Evolutionary conservation across 2,797 vertebrate genomes (phyloP), one percentile per base, ranked within the genome.

Genomic region (Triplophysa yarkandensis): DNA sequence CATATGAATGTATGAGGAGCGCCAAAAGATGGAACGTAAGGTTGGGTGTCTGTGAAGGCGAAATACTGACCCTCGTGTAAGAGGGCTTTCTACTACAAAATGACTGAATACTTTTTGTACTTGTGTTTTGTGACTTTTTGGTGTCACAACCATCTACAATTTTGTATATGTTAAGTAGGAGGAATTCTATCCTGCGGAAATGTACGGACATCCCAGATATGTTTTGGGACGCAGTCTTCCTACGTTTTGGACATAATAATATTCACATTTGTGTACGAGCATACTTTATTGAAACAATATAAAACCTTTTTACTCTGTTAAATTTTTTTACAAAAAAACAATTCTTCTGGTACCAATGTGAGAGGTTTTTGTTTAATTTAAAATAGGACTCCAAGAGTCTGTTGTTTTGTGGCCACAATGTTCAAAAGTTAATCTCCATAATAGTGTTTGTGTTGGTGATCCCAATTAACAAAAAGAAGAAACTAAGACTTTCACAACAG

Each of bases 81-180:
- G 84, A 88, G 85, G 88, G 86, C 86, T 91, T 82, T 83, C 39
- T 84, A 82, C 87, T 86, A 86, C 82, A 88, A 91, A 91, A 90
- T 43, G 19, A 94, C 90, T 88, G 88, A 94, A 94, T 96, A 93
- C 93, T 93, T 95, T 94, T 95, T 94, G 89, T 91, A 94, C 87
- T 88, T 83, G 74, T 88, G 89, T 93, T 95, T 95, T 90, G 68
- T 92, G 89, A 85, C 84, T 89, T 88, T 90, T 92, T 92, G 90
- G 84, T 92, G 83, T 91, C 89, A 90, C 91, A 91, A 89, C 88
- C 85, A 90, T 44, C 32, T 54, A 85, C 87, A 81, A 88, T 81
- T 90, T 91, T 88, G 82, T 86, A 85, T 84, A 88, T 85, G 84
- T 81, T 61, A 69, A 71, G 83, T 83, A 81, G 63, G 70, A 83